Evolutionary conservation across 2,888 invertebrate genomes (phyloP).

Genomic region (Penaeus monodon): DNA sequence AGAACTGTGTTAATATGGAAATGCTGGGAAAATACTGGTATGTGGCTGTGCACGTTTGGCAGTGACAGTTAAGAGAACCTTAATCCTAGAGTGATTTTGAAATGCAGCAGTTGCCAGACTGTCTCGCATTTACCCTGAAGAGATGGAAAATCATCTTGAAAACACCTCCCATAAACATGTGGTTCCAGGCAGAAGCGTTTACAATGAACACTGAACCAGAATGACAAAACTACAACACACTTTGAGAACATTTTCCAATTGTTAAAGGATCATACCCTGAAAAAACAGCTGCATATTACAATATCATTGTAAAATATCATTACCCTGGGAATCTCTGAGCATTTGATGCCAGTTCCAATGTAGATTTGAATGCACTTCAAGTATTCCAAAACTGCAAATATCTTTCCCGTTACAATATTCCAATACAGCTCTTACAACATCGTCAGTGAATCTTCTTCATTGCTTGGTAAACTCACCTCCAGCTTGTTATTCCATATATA

Average conservation of each 20-base stretch:
- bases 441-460: too few relatives aligned
- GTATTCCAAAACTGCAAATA: too few relatives aligned
- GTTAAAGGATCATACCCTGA: constrained; percentile 21
- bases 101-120: constrained; percentile 24
- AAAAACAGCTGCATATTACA: constrained; percentile 14
- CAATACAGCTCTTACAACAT: background rate
- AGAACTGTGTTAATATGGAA: constrained; percentile 50
- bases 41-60: constrained; percentile 58
- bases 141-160: constrained; percentile 18
- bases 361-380: too few relatives aligned
- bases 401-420: background rate
- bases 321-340: constrained; percentile 3
- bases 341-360: background rate
- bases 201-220: background rate
- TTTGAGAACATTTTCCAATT: constrained; percentile 1
- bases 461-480: background rate
- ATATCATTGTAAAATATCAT: constrained; percentile 13
- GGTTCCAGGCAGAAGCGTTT: constrained; percentile 7
- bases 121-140: constrained; percentile 28
- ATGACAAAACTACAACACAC: background rate
- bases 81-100: constrained; percentile 35
- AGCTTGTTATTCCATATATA: constrained; percentile 9
- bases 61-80: constrained; percentile 51
- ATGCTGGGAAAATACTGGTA: constrained; percentile 52
- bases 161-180: constrained; percentile 14